Conservation (phyloP, 2,113 vertebrate species). For the Cebidichthys violaceus region DNA sequence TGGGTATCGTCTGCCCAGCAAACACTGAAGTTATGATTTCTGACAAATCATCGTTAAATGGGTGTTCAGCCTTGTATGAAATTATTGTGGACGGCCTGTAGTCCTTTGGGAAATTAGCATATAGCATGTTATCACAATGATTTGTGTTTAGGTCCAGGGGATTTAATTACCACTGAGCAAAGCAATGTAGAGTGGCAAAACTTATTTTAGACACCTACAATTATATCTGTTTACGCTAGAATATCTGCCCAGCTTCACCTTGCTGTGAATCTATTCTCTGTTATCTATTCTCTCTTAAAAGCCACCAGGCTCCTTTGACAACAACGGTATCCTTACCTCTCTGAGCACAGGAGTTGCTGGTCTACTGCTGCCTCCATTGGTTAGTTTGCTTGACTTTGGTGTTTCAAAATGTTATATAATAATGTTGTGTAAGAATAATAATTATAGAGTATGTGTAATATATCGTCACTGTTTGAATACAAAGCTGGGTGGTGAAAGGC, state of each 20-base stretch:
- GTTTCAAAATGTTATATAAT: neutral
- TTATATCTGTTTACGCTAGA: neutral
- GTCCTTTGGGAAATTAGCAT: neutral
- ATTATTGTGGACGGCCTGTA: neutral
- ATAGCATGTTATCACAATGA: neutral
- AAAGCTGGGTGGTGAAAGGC: neutral
- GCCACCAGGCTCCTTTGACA: neutral
- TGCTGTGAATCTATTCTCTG: neutral
- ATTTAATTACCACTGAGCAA: neutral
- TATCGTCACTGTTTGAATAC: neutral
- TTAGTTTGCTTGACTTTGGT: neutral
- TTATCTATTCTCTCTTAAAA: neutral
- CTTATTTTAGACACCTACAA: neutral
- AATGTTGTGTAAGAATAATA: neutral
- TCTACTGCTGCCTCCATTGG: neutral
- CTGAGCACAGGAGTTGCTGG: neutral
- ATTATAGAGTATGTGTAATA: neutral
- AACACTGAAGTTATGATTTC: neutral
- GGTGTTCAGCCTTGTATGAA: neutral
- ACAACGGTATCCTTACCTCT: neutral
- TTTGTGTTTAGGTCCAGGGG: neutral
- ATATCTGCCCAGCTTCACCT: neutral
- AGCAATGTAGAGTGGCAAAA: neutral
- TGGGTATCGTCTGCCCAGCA: neutral
- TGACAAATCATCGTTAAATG: neutral